phyloP scores from a whole-genome alignment of 1,140 invertebrate genomes.

The Diachasma alloeum region DNA sequence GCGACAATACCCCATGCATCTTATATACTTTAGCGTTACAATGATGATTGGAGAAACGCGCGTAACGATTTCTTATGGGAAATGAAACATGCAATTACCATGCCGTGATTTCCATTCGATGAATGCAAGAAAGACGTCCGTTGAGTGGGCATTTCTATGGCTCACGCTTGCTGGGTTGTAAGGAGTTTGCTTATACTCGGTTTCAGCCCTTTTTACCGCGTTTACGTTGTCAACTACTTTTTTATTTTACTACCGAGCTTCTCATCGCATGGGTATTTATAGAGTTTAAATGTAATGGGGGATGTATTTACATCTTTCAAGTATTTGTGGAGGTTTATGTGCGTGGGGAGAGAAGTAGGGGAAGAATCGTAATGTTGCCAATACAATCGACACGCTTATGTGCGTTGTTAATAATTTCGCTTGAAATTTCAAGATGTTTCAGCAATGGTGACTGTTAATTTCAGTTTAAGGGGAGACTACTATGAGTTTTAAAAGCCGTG shows the following conservation, averaged over 20 bases:
- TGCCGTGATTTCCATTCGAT: constrained; percentile 11
- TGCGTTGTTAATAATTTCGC: too few relatives aligned
- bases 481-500: too few relatives aligned
- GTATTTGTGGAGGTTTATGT: too few relatives aligned
- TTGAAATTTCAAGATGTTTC: too few relatives aligned
- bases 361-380: too few relatives aligned
- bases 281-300: too few relatives aligned
- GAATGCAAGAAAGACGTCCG: background rate
- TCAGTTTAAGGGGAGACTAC: too few relatives aligned
- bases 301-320: too few relatives aligned
- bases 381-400: too few relatives aligned
- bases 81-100: constrained; percentile 10
- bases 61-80: constrained; percentile 9
- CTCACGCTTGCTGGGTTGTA: background rate
- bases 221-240: background rate
- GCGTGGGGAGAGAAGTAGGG: too few relatives aligned
- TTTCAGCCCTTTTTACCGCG: background rate
- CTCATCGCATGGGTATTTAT: too few relatives aligned
- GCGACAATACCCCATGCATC: background rate
- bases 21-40: background rate
- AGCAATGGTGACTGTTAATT: too few relatives aligned
- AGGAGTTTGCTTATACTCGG: background rate
- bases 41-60: constrained; percentile 11
- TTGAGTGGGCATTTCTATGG: background rate
- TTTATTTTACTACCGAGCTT: background rate